Base-by-base conservation (phyloP, 2,113 vertebrate genomes). In the Excalfactoria chinensis region DNA sequence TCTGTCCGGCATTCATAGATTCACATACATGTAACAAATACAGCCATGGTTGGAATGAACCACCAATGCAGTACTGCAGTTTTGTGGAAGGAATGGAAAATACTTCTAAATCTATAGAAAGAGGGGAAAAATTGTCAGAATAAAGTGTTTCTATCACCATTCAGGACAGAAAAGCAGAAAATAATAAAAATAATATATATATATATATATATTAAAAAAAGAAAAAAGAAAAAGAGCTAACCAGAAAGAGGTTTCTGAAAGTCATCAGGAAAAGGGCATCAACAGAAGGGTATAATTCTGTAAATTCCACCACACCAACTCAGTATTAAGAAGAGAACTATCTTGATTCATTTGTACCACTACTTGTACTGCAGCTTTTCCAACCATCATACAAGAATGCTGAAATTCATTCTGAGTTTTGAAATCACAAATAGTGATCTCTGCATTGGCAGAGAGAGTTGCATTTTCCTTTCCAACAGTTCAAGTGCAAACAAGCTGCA, bases 151-250 rank as follows among this genome's bases (percentile, higher is more conserved):
- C 4, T 28, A 48, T 34, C 19, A 26, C 46, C 15, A 20, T 7
- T 18, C 5, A 15, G 20, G 30, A 40, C 20, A 76, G 26, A 73
- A 71, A 34, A 80, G 30, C 14, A 72, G 30, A 67, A 74, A 6
- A 34, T 34, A 12, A 71, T 37, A 12, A 71, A 49, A 87, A 67
- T 53, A 53, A 53, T 53, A n/a, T n/a, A n/a, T n/a, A n/a, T n/a
- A n/a, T n/a, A n/a, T n/a, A n/a, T n/a, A n/a, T n/a, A n/a, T n/a
- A n/a, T n/a, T n/a, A n/a, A n/a, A n/a, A n/a, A n/a, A n/a, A n/a
- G n/a, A n/a, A 37, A 10, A 37, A 2, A 2, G 3, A 3, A 87
- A 67, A 3, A 1, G 3, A 3, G 44, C 41, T 43, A 78, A 71
- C 20, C 40, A 60, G 37, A 56, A 79, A 53, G 2, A 60, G 17